Percentiles rank a stretch among this genome's conserved stretches.
These are phyloP conservation scores for Cremastinae sp. DNA, from an alignment of 2,888 invertebrate genomes.

Conservation along the genomic window DNA sequence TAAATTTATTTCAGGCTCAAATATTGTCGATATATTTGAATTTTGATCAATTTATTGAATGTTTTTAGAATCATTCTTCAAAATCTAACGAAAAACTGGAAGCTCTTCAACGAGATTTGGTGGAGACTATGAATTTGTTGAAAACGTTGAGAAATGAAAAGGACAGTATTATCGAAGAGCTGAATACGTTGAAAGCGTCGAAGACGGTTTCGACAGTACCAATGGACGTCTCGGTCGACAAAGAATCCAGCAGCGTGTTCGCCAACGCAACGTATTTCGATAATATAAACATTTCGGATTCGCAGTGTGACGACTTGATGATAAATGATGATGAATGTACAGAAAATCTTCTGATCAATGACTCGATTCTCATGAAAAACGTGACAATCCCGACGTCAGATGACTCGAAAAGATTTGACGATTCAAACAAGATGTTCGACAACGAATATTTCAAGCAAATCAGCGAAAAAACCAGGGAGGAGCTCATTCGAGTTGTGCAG, in stretches of 20 bases:
- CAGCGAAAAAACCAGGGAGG: conserved; percentile 49
- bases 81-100: conserved; percentile 43
- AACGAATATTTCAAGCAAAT: conserved; percentile 51
- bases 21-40: background rate
- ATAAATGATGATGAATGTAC: conserved; percentile 33
- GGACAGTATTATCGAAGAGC: conserved; percentile 35
- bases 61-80: conserved; percentile 48
- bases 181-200: conserved; percentile 26
- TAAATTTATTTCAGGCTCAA: background rate
- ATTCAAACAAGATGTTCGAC: conserved; percentile 34
- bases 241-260: conserved; percentile 71
- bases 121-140: conserved; percentile 33
- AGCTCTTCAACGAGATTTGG: conserved; percentile 41
- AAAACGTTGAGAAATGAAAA: conserved; percentile 42
- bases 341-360: conserved; percentile 25
- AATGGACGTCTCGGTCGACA: conserved; percentile 44
- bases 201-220: background rate
- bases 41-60: background rate
- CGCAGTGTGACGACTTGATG: conserved; percentile 41
- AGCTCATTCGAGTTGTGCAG: conserved; percentile 50
- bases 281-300: conserved; percentile 64
- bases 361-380: conserved; percentile 9
- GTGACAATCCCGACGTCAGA: conserved; percentile 22
- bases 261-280: conserved; percentile 71
- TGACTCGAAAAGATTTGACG: conserved; percentile 46